Conservation (phyloP, 2,888 invertebrate species). For the Electrophaes corylata region DNA sequence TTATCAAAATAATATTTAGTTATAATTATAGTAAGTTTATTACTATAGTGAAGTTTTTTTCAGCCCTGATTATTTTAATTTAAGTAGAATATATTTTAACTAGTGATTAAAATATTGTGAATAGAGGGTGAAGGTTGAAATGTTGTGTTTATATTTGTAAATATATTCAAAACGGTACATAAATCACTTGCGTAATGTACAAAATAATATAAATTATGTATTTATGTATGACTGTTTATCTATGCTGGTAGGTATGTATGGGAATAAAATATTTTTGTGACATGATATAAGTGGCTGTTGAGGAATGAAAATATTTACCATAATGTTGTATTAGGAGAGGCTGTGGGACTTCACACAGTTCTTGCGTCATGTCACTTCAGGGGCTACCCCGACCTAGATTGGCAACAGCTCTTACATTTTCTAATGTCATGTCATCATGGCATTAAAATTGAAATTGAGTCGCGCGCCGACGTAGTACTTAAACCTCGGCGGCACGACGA, state of each 20-base stretch:
- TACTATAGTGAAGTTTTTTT: slow-evolving; percentile 61
- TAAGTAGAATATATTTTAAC: slow-evolving; percentile 50
- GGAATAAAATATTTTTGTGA: slow-evolving; percentile 78
- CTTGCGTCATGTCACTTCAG: slow-evolving; percentile 78
- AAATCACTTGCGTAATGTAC: slow-evolving; percentile 76
- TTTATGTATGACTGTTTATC: slow-evolving; percentile 62
- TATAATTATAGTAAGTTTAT: too few species aligned
- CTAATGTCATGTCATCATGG: too few species aligned
- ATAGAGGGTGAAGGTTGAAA: slow-evolving; percentile 67
- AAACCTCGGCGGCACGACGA: too few species aligned
- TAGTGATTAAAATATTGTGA: slow-evolving; percentile 55
- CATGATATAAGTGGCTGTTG: slow-evolving; percentile 67
- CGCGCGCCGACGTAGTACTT: too few species aligned
- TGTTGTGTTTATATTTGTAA: slow-evolving; percentile 77
- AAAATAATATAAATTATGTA: slow-evolving; percentile 68
- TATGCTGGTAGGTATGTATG: slow-evolving; percentile 62
- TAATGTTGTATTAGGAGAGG: slow-evolving; percentile 59
- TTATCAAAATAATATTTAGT: slow-evolving; percentile 49
- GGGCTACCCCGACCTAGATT: too few species aligned
- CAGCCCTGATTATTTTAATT: slow-evolving; percentile 68
- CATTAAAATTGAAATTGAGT: too few species aligned
- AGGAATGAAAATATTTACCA: slow-evolving; percentile 67
- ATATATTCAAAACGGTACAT: slow-evolving; percentile 58
- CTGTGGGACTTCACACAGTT: slow-evolving; percentile 72
- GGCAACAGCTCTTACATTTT: too few species aligned